Evolutionary conservation across 2,113 vertebrate genomes (phyloP).

Genomic region (Lophotis ruficrista): DNA sequence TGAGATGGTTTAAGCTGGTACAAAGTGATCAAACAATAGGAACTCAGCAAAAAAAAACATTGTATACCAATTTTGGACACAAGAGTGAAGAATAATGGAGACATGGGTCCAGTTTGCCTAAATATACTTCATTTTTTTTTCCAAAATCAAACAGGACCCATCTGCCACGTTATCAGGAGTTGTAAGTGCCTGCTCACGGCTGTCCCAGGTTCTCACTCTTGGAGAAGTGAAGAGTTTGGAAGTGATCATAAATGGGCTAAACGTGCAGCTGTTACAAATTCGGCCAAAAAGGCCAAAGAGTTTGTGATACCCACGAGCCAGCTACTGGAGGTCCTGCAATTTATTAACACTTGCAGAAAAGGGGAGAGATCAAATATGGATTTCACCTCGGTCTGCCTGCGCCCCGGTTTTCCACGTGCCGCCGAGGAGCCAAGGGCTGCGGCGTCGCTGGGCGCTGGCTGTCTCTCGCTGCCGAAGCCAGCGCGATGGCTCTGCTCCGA

Average conservation of each 20-base stretch:
- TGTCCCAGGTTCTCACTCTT: neutral
- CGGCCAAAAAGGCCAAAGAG: neutral
- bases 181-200: neutral
- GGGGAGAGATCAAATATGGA: neutral
- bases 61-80: neutral
- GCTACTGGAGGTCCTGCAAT: neutral
- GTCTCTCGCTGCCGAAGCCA: accelerated
- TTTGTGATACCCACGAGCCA: neutral
- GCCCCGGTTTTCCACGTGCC: neutral
- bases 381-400: neutral
- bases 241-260: neutral
- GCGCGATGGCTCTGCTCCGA: accelerated
- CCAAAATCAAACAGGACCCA: neutral
- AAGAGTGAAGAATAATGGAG: neutral
- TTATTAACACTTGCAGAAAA: neutral
- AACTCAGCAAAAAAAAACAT: neutral
- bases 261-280: neutral
- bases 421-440: neutral
- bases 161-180: neutral
- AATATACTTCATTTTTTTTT: neutral
- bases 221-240: neutral
- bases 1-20: neutral
- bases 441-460: neutral
- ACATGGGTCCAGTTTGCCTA: neutral
- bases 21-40: neutral